A percentile compares a stretch with the other conserved stretches of the same genome.
phyloP scores from a whole-genome alignment of 2,888 invertebrate genomes.

The Oscheius sp. region DNA sequence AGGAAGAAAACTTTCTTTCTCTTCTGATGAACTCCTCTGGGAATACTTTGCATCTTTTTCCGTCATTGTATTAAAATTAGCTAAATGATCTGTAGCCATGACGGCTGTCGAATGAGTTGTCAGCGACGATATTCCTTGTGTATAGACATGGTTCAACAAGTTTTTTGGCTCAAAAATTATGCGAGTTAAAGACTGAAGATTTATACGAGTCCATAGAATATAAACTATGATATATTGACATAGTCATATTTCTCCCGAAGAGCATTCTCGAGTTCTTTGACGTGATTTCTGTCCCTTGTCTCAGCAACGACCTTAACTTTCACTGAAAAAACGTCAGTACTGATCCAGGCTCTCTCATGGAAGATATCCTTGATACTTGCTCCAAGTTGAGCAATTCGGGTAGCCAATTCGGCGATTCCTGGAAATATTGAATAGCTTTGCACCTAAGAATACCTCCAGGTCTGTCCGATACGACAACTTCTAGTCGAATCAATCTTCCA shows the following conservation, averaged over 20 bases:
- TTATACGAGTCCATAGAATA: no score
- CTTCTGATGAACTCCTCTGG: not conserved
- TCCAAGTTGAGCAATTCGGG: slow-evolving; percentile 72
- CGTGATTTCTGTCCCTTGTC: slow-evolving; percentile 84
- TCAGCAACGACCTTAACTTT: slow-evolving; percentile 82
- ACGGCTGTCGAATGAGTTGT: no score
- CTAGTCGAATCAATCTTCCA: slow-evolving; percentile 73
- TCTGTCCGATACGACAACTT: slow-evolving; percentile 73
- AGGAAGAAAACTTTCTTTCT: slow-evolving; percentile 2
- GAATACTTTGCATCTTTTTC: no score
- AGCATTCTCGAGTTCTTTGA: slow-evolving; percentile 76
- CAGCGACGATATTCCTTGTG: no score
- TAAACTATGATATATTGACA: slow-evolving; percentile 8
- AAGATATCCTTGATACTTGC: slow-evolving; percentile 87
- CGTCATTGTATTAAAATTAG: no score
- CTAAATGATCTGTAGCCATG: no score
- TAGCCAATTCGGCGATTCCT: slow-evolving; percentile 73
- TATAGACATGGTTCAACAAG: no score
- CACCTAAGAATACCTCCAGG: slow-evolving; percentile 72
- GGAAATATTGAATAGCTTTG: not conserved
- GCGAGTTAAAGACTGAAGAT: no score
- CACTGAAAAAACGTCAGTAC: slow-evolving; percentile 83
- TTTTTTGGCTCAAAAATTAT: no score
- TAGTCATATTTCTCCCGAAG: slow-evolving; percentile 70
- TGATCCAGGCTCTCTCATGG: slow-evolving; percentile 93